These are phyloP conservation scores for Lagocephalus sceleratus DNA, from an alignment of 2,797 vertebrate genomes.

Conservation along the genomic window DNA sequence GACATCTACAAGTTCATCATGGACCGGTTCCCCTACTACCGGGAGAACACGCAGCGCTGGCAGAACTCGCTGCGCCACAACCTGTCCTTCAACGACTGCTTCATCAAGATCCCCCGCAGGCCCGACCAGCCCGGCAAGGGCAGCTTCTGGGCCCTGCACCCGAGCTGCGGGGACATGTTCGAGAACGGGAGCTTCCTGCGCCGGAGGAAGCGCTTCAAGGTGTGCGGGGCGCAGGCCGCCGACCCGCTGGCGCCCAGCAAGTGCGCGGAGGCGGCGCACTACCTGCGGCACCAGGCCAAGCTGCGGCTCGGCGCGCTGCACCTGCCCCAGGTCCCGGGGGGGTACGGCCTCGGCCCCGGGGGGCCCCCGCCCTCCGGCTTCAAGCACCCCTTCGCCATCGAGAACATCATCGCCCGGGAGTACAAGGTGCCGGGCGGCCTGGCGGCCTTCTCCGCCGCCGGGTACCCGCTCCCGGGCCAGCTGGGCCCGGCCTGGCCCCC, in stretches of 20 bases:
- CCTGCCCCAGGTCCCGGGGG: conserved; percentile 83
- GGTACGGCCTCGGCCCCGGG: conserved; percentile 82
- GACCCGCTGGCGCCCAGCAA: conserved; percentile 87
- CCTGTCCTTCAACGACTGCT: conserved; percentile 98
- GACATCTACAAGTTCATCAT: conserved; percentile 99
- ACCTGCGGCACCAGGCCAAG: conserved; percentile 81
- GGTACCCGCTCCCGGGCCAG: conserved; percentile 88
- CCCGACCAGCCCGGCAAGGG: conserved; percentile 97
- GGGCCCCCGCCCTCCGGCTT: conserved; percentile 86
- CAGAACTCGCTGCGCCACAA: conserved; percentile 98
- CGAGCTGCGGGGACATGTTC: conserved; percentile 95
- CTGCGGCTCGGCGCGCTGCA: conserved; percentile 89
- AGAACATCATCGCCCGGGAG: conserved; percentile 94
- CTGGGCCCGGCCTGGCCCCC: conserved; percentile 89
- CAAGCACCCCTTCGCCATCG: conserved; percentile 97
- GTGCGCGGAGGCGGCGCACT: conserved; percentile 68
- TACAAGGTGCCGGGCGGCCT: conserved; percentile 93
- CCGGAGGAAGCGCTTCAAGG: conserved; percentile 94
- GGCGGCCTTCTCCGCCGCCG: conserved; percentile 84
- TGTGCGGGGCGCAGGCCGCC: conserved; percentile 64
- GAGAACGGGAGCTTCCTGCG: conserved; percentile 91
- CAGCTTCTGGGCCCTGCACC: conserved; percentile 96
- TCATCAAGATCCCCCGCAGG: conserved; percentile 94
- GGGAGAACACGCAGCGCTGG: conserved; percentile 97
- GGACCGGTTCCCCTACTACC: conserved; percentile 96